These are phyloP conservation scores for Myiotriccus ornatus DNA, from an alignment of 2,797 vertebrate genomes.

Conservation along the genomic window DNA sequence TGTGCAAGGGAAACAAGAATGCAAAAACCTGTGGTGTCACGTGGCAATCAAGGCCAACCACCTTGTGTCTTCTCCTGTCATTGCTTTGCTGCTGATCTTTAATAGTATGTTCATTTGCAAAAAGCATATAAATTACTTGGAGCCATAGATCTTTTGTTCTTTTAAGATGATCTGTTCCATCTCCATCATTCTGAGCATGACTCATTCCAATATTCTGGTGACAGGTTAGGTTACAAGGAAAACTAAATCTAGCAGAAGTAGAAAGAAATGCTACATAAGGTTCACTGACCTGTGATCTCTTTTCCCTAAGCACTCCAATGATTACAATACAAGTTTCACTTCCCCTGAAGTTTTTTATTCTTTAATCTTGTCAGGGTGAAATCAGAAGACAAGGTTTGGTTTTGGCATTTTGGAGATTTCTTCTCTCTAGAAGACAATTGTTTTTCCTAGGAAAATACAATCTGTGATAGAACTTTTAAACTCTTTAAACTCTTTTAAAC, in stretches of 20 bases:
- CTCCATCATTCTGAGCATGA: not conserved
- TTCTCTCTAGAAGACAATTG: not conserved
- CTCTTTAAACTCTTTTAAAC: too few relatives aligned
- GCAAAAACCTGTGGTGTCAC: conserved; percentile 22
- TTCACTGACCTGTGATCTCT: not conserved
- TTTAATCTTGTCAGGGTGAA: not conserved
- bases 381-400: not conserved
- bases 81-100: not conserved
- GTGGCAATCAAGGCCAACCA: not conserved
- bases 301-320: not conserved
- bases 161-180: not conserved
- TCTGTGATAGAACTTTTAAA: not conserved
- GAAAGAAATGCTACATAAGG: not conserved
- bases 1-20: not conserved
- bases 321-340: not conserved
- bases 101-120: not conserved
- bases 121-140: not conserved
- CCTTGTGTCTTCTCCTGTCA: not conserved
- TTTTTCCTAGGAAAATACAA: not conserved
- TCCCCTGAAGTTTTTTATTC: not conserved
- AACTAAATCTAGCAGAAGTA: not conserved
- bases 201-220: not conserved
- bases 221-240: not conserved
- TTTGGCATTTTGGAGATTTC: not conserved
- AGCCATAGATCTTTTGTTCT: not conserved